Conservation (phyloP, 1,140 invertebrate species). For the Aphidius gifuensis region DNA sequence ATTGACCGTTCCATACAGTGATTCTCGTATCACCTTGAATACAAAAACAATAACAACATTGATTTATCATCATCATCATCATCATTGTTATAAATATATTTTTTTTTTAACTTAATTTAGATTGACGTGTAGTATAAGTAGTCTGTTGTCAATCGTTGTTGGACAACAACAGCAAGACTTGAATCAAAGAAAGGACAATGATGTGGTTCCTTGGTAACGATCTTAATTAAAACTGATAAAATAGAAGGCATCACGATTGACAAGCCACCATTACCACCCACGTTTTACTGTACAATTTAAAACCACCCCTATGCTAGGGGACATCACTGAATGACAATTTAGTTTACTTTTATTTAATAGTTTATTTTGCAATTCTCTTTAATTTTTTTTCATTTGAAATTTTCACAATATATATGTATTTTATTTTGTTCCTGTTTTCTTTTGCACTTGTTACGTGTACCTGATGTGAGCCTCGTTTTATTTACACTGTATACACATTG, state of each 20-base stretch:
- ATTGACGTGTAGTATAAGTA: neutral
- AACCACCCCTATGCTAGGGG: constrained; percentile 1
- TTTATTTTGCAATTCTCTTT: too few species aligned
- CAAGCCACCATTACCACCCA: neutral
- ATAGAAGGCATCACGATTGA: neutral
- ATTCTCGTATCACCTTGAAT: constrained; percentile 21
- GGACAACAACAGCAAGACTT: neutral
- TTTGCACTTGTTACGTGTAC: too few species aligned
- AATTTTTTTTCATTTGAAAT: too few species aligned
- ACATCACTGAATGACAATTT: neutral
- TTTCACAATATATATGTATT: neutral
- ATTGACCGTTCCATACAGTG: constrained; percentile 22
- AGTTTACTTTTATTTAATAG: too few species aligned
- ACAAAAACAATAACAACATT: constrained; percentile 13
- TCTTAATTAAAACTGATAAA: too few species aligned
- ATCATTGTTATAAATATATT: neutral
- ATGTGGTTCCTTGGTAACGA: too few species aligned
- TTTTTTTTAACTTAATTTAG: neutral
- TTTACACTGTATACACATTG: too few species aligned
- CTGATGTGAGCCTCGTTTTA: too few species aligned
- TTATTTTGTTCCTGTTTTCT: too few species aligned
- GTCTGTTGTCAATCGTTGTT: neutral
- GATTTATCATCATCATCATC: neutral
- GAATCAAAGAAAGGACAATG: neutral
- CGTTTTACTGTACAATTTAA: neutral